A percentile compares a stretch with the other conserved stretches of the same genome.
These are phyloP conservation scores for Ameiurus melas DNA, from an alignment of 2,113 vertebrate species.

Conservation along the genomic window DNA sequence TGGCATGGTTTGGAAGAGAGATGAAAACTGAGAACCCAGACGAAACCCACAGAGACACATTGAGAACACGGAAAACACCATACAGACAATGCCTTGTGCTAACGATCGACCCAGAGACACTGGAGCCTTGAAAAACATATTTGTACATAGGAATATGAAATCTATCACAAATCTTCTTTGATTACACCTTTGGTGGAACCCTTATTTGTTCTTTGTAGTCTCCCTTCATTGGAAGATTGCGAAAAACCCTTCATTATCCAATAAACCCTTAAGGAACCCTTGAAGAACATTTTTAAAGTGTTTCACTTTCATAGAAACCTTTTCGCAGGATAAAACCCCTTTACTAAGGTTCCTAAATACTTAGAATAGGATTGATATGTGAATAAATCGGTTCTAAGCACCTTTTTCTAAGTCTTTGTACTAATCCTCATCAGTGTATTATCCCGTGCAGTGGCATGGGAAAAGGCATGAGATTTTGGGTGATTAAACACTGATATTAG, in stretches of 20 bases:
- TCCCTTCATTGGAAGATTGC: not conserved
- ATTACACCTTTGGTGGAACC: not conserved
- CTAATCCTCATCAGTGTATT: not conserved
- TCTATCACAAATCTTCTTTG: not conserved
- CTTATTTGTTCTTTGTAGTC: not conserved
- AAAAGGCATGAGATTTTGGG: not conserved
- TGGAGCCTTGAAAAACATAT: not conserved
- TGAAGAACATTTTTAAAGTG: not conserved
- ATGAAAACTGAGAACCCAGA: not conserved
- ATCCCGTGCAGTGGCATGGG: not conserved
- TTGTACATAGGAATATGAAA: not conserved
- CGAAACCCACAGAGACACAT: not conserved
- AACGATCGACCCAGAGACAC: not conserved
- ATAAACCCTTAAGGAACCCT: not conserved
- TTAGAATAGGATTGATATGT: not conserved
- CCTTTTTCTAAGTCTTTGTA: not conserved
- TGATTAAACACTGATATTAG: not conserved
- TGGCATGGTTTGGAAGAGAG: not conserved
- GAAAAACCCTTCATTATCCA: not conserved
- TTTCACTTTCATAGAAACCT: not conserved
- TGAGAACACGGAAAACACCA: not conserved
- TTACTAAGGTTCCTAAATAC: not conserved
- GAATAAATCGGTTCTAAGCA: not conserved
- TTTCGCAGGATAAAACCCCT: no score
- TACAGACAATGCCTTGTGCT: not conserved